These are phyloP conservation scores for Mormoops blainvillei DNA, from an alignment of 2,113 vertebrate species.

Conservation along the genomic window DNA sequence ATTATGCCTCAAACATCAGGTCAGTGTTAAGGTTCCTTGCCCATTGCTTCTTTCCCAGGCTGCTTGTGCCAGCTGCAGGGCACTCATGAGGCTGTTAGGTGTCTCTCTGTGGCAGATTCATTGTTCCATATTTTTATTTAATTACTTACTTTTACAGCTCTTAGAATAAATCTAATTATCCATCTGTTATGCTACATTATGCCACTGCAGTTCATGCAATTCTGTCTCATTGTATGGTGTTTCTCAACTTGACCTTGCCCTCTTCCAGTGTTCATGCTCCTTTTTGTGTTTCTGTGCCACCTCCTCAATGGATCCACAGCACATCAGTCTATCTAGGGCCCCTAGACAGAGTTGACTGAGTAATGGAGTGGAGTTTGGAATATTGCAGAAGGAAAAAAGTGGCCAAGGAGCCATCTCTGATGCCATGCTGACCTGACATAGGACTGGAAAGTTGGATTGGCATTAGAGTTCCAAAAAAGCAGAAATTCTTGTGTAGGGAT, in stretches of 20 bases:
- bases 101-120: slow-evolving; percentile 55
- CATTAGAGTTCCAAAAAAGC: not conserved
- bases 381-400: not conserved
- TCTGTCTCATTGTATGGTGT: slow-evolving; percentile 34
- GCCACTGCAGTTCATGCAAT: slow-evolving; percentile 37
- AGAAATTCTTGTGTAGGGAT: not conserved
- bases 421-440: not conserved
- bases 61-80: slow-evolving; percentile 1
- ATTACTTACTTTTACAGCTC: slow-evolving; percentile 77
- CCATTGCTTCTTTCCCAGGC: not conserved
- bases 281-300: slow-evolving; percentile 12
- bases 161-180: slow-evolving; percentile 78
- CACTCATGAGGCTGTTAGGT: slow-evolving; percentile 45
- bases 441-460: not conserved
- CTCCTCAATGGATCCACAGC: not conserved
- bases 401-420: not conserved
- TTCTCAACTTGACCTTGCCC: slow-evolving; percentile 45
- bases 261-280: not conserved
- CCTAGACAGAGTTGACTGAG: not conserved
- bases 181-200: slow-evolving; percentile 75
- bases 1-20: not conserved
- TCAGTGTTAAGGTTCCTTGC: not conserved
- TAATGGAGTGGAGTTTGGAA: not conserved
- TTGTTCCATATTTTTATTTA: slow-evolving; percentile 78
- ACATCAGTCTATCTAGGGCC: not conserved